Evolutionary conservation across 1,140 invertebrate genomes (phyloP), one percentile per base, ranked within the genome.

Genomic region (Pentalonia nigronervosa): DNA sequence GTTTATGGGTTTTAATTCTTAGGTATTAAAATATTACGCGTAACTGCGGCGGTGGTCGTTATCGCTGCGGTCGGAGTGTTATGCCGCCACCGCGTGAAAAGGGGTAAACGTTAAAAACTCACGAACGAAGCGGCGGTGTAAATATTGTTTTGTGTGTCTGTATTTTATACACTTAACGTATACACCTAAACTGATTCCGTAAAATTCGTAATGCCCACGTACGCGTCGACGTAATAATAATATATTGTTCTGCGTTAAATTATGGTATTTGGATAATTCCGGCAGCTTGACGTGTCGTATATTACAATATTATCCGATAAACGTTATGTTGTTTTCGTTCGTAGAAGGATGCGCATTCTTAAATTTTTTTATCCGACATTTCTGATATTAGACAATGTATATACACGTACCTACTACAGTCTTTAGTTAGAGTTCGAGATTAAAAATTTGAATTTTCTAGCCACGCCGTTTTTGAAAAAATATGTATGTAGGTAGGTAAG

Each of bases 151-250:
- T 25, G 23, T 41, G 50, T 30, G 34, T 9, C 8, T 30, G 23
- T 84, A 41, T 25, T 21, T 30, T n/a, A 34, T 50, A 21, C 48
- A 47, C 21, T 21, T 34, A n/a, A n/a, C n/a, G n/a, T n/a, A 36
- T 89, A 89, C 50, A 53, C 50, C 50, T 53, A 53, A 53, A 53
- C 87, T 47, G 48, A 89, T 89, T 89, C 21, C 30, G 21, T 89
- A 89, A 89, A 89, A 89, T 89, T 41, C 34, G n/a, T 56, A 89
- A 56, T 36, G 23, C 23, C 23, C 88, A 25, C n/a, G 50, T 56
- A 89, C 88, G 50, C n/a, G 48, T 89, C 21, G 53, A 41, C 34
- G 21, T 36, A 41, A 34, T 89, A 34, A 36, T 89, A 89, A 56
- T 47, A 47, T 45, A 84, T 84, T 41, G 60, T 76, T 76, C n/a